phyloP scores from a whole-genome alignment of 1,140 invertebrate genomes.

The Procambarus virginalis region DNA sequence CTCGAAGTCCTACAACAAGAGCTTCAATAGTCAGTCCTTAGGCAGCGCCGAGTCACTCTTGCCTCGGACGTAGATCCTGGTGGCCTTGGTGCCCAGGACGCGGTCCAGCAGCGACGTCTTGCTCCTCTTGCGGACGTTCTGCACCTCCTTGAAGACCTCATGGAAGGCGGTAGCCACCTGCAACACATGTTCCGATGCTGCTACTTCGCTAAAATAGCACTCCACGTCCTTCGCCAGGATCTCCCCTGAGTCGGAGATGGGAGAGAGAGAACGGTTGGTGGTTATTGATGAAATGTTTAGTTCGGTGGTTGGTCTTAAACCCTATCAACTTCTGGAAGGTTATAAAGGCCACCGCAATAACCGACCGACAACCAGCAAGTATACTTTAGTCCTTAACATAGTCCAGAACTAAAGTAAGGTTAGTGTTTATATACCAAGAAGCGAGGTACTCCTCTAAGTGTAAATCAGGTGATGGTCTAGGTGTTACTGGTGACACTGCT shows the following conservation, averaged over 20 bases:
- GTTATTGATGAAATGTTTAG: too few relatives aligned
- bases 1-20: constrained; percentile 38
- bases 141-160: constrained; percentile 87
- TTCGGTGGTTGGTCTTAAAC: too few relatives aligned
- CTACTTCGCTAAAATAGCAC: constrained; percentile 88
- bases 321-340: too few relatives aligned
- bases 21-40: constrained; percentile 76
- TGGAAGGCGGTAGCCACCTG: constrained; percentile 88
- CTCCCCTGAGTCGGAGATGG: constrained; percentile 77
- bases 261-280: not conserved
- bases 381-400: too few relatives aligned
- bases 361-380: too few relatives aligned
- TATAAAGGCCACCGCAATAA: too few relatives aligned
- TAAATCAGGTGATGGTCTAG: too few relatives aligned
- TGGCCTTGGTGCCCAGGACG: constrained; percentile 84
- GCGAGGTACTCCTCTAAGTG: too few relatives aligned
- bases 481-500: too few relatives aligned
- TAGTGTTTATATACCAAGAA: too few relatives aligned
- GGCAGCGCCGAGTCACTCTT: constrained; percentile 90
- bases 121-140: constrained; percentile 84
- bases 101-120: constrained; percentile 86
- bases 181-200: constrained; percentile 87
- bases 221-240: constrained; percentile 90
- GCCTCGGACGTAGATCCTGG: constrained; percentile 84
- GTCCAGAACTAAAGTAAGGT: too few relatives aligned